These are phyloP conservation scores for Pardalotus punctatus DNA, from an alignment of 2,113 vertebrate species.

Conservation along the genomic window DNA sequence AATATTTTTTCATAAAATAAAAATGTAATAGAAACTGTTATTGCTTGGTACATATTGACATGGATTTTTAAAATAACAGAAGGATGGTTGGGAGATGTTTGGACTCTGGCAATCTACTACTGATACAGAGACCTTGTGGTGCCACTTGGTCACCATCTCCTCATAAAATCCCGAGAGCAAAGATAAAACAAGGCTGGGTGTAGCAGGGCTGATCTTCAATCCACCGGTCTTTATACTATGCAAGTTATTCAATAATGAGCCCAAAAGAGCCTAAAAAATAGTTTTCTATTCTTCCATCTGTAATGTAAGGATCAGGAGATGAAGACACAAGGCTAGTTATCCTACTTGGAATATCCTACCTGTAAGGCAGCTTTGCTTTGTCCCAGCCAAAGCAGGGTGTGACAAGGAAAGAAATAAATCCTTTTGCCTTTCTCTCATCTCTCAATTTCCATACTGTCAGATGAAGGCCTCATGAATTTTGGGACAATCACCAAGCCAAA, in stretches of 20 bases:
- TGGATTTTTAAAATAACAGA: background rate
- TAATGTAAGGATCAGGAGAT: background rate
- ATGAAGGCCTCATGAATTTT: background rate
- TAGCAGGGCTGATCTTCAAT: background rate
- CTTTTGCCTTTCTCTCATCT: background rate
- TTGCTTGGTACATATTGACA: background rate
- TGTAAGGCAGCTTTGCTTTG: background rate
- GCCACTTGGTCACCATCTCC: background rate
- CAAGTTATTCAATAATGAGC: background rate
- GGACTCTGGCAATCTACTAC: background rate
- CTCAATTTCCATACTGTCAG: background rate
- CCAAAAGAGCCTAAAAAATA: background rate
- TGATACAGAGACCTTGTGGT: background rate
- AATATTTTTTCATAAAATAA: background rate
- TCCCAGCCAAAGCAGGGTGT: background rate
- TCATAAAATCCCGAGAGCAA: background rate
- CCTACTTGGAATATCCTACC: background rate
- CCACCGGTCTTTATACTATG: background rate
- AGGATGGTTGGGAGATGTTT: background rate
- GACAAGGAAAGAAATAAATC: background rate
- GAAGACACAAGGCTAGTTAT: background rate
- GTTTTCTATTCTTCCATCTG: background rate
- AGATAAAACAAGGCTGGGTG: background rate
- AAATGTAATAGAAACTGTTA: background rate
- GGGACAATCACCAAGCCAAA: background rate